Evolutionary conservation across 2,113 vertebrate species (phyloP).

Genomic region (Balaenoptera acutorostrata): DNA sequence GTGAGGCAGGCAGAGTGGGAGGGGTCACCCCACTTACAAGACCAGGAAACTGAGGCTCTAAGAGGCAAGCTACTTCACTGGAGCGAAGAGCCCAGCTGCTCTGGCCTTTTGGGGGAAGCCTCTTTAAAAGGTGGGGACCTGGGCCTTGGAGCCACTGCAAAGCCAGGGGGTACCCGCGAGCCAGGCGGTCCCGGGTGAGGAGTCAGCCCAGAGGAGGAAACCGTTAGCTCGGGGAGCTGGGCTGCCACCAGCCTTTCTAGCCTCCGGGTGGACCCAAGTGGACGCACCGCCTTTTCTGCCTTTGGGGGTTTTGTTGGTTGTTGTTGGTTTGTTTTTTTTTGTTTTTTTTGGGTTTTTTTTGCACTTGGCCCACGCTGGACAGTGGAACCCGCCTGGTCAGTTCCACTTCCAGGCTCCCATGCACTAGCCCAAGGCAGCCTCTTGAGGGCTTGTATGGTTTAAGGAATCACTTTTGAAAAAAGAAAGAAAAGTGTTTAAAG

Average conservation of each 20-base stretch:
- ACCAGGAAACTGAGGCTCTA: not conserved
- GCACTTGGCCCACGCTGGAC: constrained; percentile 14
- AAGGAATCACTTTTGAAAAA: constrained; percentile 56
- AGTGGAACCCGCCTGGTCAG: not conserved
- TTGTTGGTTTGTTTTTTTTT: not conserved
- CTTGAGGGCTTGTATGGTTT: constrained; percentile 8
- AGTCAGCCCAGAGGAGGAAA: not conserved
- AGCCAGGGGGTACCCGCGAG: not conserved
- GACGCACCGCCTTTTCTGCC: not conserved
- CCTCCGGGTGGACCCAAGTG: not conserved
- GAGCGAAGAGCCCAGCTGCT: not conserved
- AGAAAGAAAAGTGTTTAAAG: not conserved
- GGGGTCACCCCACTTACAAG: not conserved
- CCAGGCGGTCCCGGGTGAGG: not conserved
- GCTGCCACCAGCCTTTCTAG: not conserved
- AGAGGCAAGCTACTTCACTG: not conserved
- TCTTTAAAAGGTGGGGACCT: not conserved
- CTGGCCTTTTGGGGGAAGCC: not conserved
- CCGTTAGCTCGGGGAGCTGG: not conserved
- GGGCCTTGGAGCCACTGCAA: not conserved
- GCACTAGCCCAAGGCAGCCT: constrained; percentile 57
- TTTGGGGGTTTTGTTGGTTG: not conserved
- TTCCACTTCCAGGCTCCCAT: not conserved
- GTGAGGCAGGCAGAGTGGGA: not conserved
- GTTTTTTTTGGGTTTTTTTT: not conserved